phyloP scores from a whole-genome alignment of 23 tunicate genomes.

The Styela plicata region DNA sequence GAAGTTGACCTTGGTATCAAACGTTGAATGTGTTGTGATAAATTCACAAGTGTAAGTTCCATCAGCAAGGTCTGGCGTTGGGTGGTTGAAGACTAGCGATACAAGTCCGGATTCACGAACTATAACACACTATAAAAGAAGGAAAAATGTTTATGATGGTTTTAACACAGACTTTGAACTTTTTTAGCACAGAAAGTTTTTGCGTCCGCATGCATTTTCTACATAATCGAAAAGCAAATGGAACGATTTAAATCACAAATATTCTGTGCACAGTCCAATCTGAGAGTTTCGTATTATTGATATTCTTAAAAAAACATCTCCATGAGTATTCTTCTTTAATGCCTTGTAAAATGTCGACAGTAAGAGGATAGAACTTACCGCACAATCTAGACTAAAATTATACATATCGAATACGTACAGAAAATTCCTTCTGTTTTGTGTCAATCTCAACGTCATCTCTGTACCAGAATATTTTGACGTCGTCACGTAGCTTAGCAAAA shows the following conservation, averaged over 20 bases:
- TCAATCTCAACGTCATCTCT: slow-evolving; percentile 47
- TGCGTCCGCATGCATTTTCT: too few species aligned
- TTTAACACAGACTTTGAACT: too few species aligned
- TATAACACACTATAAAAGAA: slow-evolving; percentile 46
- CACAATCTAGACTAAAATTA: too few species aligned
- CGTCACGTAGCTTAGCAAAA: slow-evolving; percentile 58
- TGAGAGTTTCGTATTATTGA: too few species aligned
- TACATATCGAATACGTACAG: not conserved
- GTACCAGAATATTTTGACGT: slow-evolving; percentile 80
- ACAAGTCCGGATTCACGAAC: slow-evolving; percentile 67
- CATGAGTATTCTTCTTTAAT: too few species aligned
- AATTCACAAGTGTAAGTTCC: slow-evolving; percentile 93
- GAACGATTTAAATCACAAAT: too few species aligned
- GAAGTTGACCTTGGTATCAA: slow-evolving; percentile 96
- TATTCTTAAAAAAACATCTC: too few species aligned
- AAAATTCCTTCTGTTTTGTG: slow-evolving; percentile 19
- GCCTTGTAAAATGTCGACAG: too few species aligned
- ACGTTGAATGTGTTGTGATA: slow-evolving; percentile 80
- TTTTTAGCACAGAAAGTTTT: too few species aligned
- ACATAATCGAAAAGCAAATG: too few species aligned
- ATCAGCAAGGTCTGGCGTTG: slow-evolving; percentile 21
- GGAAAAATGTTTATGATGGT: not conserved
- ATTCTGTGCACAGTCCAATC: too few species aligned
- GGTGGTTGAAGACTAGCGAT: slow-evolving; percentile 64
- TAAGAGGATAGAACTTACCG: too few species aligned